A percentile compares a stretch with the other conserved stretches of the same genome.
These are phyloP conservation scores for Anastrepha ludens DNA, from an alignment of 1,140 invertebrate genomes.

Conservation along the genomic window DNA sequence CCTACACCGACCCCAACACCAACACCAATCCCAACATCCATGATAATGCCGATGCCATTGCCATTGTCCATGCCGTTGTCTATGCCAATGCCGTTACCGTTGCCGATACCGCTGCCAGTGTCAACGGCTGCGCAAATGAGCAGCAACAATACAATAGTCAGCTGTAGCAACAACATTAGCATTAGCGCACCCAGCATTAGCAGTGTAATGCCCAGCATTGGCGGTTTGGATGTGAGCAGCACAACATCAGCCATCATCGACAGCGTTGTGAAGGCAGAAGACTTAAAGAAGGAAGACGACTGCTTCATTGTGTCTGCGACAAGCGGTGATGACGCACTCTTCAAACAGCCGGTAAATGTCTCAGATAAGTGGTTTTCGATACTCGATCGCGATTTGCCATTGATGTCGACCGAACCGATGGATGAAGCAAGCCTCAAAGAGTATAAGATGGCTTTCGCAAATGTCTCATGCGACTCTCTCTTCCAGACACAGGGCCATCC, in stretches of 20 bases:
- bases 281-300: constrained; percentile 70
- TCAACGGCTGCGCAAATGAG: background rate
- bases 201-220: background rate
- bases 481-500: constrained; percentile 77
- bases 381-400: constrained; percentile 69
- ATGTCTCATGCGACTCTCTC: constrained; percentile 74
- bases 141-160: constrained; percentile 1
- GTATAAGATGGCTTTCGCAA: constrained; percentile 65
- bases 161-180: background rate
- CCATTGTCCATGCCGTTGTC: background rate
- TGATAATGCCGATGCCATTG: background rate
- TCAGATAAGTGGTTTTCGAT: constrained; percentile 77
- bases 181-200: too few species aligned
- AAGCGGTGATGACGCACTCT: constrained; percentile 63
- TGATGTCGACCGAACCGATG: constrained; percentile 60
- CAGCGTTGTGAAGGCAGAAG: constrained; percentile 57
- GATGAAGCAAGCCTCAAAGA: constrained; percentile 67
- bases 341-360: constrained; percentile 44
- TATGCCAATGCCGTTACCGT: constrained; percentile 42
- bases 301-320: constrained; percentile 69
- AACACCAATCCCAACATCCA: constrained; percentile 11
- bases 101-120: constrained; percentile 42
- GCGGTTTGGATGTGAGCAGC: constrained; percentile 7
- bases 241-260: constrained; percentile 38
- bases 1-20: background rate